Percentiles rank a stretch among this genome's conserved stretches.
Evolutionary conservation across 92 coral and sea anemone species (phyloP).

Genomic region (Desmophyllum pertusum): DNA sequence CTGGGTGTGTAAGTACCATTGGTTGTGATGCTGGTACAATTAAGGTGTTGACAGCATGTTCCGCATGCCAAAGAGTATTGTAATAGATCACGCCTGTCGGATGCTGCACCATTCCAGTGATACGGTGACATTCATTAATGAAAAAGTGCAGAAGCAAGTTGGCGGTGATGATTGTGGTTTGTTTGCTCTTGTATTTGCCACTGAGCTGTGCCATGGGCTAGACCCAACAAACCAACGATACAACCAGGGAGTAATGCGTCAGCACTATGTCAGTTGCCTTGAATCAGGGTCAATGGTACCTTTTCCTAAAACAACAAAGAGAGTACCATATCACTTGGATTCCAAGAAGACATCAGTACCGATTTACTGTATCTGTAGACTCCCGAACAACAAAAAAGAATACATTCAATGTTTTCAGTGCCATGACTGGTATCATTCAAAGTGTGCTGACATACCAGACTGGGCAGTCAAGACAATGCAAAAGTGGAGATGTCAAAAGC

Average conservation of each 20-base stretch:
- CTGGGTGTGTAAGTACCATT: slow-evolving; percentile 41
- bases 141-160: slow-evolving; percentile 47
- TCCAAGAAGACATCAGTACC: slow-evolving; percentile 38
- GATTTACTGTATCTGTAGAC: slow-evolving; percentile 53
- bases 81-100: too few relatives aligned
- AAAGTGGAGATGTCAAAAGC: slow-evolving; percentile 41
- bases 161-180: slow-evolving; percentile 43
- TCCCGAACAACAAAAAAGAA: slow-evolving; percentile 38
- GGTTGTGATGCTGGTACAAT: slow-evolving; percentile 32
- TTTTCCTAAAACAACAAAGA: slow-evolving; percentile 45
- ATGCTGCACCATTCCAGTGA: not conserved
- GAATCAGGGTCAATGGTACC: slow-evolving; percentile 42
- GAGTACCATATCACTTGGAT: slow-evolving; percentile 46
- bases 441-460: slow-evolving; percentile 30
- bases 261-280: slow-evolving; percentile 49
- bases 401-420: slow-evolving; percentile 50
- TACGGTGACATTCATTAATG: not conserved
- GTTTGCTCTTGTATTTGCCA: slow-evolving; percentile 51
- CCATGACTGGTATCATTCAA: slow-evolving; percentile 37
- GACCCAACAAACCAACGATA: slow-evolving; percentile 46
- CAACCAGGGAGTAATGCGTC: slow-evolving; percentile 47
- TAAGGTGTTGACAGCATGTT: slow-evolving; percentile 47
- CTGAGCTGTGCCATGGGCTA: slow-evolving; percentile 45
- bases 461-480: slow-evolving; percentile 14
- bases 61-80: too few relatives aligned